Evolutionary conservation across 2,888 invertebrate genomes (phyloP).

Genomic region (Torymus tubicola): DNA sequence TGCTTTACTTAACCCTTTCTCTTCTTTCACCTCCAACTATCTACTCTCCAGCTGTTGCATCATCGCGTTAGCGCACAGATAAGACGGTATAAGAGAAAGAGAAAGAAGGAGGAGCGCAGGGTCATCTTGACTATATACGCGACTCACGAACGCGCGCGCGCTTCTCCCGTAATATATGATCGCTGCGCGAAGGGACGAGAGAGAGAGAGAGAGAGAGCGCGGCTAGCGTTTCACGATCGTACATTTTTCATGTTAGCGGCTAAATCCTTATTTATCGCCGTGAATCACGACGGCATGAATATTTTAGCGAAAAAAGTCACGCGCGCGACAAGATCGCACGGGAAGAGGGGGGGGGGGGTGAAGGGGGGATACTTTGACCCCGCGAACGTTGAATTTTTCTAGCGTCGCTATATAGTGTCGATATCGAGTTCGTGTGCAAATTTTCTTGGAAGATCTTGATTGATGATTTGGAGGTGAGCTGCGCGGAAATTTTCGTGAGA

Average conservation of each 20-base stretch:
- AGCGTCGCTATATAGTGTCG: no score
- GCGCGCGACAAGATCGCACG: conserved; percentile 42
- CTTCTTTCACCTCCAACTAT: not conserved
- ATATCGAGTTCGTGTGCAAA: not conserved
- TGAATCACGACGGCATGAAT: conserved; percentile 64
- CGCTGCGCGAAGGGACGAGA: conserved; percentile 54
- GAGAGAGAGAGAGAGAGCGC: not conserved
- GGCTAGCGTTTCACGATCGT: conserved; percentile 43
- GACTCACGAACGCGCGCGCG: conserved; percentile 52
- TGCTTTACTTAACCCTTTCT: conserved; percentile 35
- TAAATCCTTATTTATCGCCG: conserved; percentile 63
- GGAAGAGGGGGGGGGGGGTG: not conserved
- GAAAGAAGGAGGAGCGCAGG: conserved; percentile 53
- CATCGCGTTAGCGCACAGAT: conserved; percentile 12
- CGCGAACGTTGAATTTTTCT: not conserved
- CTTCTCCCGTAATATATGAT: conserved; percentile 57
- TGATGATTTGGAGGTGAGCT: conserved; percentile 48
- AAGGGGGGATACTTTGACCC: conserved; percentile 1
- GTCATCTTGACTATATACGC: conserved; percentile 59
- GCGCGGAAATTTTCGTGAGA: conserved; percentile 1
- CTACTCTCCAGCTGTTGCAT: conserved; percentile 36
- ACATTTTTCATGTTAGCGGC: conserved; percentile 61
- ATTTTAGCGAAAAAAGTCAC: conserved; percentile 58
- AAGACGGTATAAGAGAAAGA: not conserved
- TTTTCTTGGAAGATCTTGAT: conserved; percentile 55